Conservation (phyloP, 2,888 invertebrate genomes). For the Emesis furor region DNA sequence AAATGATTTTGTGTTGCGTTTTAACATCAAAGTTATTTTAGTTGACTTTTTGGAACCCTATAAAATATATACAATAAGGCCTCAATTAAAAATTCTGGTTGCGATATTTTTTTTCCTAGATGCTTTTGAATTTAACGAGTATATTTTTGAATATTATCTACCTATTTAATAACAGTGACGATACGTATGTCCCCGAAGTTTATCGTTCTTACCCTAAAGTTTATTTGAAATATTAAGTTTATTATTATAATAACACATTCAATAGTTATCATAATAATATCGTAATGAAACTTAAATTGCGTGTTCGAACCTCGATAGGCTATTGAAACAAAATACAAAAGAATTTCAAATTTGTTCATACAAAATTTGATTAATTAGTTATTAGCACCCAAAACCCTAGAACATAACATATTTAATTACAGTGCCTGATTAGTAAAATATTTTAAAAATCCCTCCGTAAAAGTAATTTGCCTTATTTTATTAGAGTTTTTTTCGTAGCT, state of each 20-base stretch:
- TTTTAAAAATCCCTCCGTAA: constrained; percentile 88
- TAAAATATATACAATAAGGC: no score
- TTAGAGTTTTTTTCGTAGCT: constrained; percentile 83
- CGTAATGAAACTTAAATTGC: not conserved
- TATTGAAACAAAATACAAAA: not conserved
- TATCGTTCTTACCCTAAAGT: no score
- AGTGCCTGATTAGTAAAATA: constrained; percentile 87
- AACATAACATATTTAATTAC: constrained; percentile 82
- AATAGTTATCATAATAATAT: not conserved
- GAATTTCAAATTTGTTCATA: constrained; percentile 13
- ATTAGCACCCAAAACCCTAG: constrained; percentile 33
- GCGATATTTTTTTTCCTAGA: no score
- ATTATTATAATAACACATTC: not conserved
- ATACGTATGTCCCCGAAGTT: no score
- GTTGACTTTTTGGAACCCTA: no score
- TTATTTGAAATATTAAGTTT: no score
- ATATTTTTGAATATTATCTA: not conserved
- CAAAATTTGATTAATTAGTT: not conserved
- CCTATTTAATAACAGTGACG: no score
- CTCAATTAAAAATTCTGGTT: no score
- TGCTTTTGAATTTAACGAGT: no score
- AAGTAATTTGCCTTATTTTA: constrained; percentile 90
- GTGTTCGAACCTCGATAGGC: not conserved
- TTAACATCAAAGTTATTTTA: no score
- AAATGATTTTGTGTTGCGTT: no score